Base-by-base conservation (phyloP, 2,888 invertebrate species). In the Itoplectis maculator region DNA sequence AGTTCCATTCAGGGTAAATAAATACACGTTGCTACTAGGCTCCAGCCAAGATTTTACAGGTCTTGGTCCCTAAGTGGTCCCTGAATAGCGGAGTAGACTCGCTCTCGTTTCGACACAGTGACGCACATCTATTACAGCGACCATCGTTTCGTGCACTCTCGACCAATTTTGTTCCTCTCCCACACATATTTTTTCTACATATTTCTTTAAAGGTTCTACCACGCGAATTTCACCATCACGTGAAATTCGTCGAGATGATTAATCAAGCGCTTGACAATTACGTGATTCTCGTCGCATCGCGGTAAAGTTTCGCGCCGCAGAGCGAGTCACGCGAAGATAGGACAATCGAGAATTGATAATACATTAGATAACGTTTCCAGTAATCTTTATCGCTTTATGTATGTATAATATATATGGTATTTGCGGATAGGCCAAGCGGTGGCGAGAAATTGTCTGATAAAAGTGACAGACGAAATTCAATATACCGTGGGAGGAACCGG, bases 401-500 rank as follows among this genome's bases (percentile, higher is more conserved):
- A 37, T 69, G 18, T n/a, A n/a, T n/a, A n/a, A n/a, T n/a, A 47
- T 72, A 72, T 47, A 29, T 20, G 13, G 23, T 29, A 51, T 78
- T 65, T 54, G 42, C 42, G n/a, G 15, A 35, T 6, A 23, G 40
- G 40, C 23, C 51, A 18, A 11, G 20, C 70, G 70, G 70, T 66
- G 45, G 66, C 72, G 68, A 82, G 49, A 54, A 82, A 82, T 49
- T 20, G 75, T 75, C 75, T 72, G 82, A 82, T 79, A 79, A 79
- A 72, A 66, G 75, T 82, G 79, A 82, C 75, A 47, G 61, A 61
- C 59, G 76, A 79, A 72, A 72, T 82, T 68, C 79, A 75, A 79
- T 82, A 76, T 79, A 75, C 54, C 82, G 82, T 79, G 82, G 72
- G 82, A 82, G 45, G 29, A 59, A 76, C 8, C 82, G 76, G 75